Evolutionary conservation across 2,888 invertebrate species (phyloP).

Genomic region (Cosmia pyralina): DNA sequence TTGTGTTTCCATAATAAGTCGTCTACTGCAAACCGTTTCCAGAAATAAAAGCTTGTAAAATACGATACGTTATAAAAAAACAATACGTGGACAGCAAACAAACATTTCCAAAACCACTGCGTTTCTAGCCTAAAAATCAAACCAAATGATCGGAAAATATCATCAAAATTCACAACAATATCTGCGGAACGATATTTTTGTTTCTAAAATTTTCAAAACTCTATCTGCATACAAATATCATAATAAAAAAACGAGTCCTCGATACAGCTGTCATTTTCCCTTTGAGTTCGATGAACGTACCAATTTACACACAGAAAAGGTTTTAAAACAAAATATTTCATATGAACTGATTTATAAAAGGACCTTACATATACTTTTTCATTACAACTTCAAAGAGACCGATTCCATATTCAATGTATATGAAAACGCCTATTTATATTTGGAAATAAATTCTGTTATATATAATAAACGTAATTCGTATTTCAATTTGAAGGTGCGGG

Average conservation of each 20-base stretch:
- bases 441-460: conserved; percentile 31
- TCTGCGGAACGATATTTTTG: conserved; percentile 22
- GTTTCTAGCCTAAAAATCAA: conserved; percentile 14
- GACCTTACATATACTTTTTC: conserved; percentile 33
- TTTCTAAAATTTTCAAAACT: conserved; percentile 29
- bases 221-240: conserved; percentile 39
- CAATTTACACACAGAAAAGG: conserved; percentile 30
- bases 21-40: background rate
- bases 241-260: conserved; percentile 28
- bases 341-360: conserved; percentile 37
- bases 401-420: conserved; percentile 28
- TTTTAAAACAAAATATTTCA: conserved; percentile 46
- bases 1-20: too few species aligned
- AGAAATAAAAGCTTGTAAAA: background rate
- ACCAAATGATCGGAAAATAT: conserved; percentile 28
- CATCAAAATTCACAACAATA: conserved; percentile 22
- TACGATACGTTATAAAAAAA: background rate
- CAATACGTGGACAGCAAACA: background rate
- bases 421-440: conserved; percentile 31
- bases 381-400: conserved; percentile 44
- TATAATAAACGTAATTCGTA: conserved; percentile 41
- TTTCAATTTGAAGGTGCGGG: conserved; percentile 47
- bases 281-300: conserved; percentile 16
- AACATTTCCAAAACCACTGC: background rate
- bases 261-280: conserved; percentile 43